These are phyloP conservation scores for Drosophila longiperda DNA, from an alignment of 2,888 invertebrate genomes.

Conservation along the genomic window DNA sequence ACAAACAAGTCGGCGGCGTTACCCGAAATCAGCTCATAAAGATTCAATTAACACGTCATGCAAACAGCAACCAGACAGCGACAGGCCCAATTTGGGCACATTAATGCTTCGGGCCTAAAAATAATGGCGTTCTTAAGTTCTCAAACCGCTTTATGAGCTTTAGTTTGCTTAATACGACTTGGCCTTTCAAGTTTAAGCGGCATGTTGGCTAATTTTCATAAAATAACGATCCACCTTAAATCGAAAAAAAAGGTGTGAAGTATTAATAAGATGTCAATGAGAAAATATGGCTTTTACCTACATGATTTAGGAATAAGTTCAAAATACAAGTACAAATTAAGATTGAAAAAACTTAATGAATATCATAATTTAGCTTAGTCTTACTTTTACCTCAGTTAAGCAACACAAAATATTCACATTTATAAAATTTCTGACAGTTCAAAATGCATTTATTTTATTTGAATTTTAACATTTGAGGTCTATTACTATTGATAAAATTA, in stretches of 20 bases:
- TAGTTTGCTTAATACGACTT: conserved; percentile 30
- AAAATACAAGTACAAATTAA: not conserved
- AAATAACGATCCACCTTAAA: conserved; percentile 77
- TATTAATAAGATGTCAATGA: conserved; percentile 81
- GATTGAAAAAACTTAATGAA: not conserved
- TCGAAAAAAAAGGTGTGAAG: conserved; percentile 77
- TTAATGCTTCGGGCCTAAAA: conserved; percentile 23
- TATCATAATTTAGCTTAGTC: not conserved
- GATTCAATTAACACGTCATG: conserved; percentile 61
- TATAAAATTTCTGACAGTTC: not conserved
- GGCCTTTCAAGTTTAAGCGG: conserved; percentile 41
- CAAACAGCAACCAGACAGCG: conserved; percentile 5
- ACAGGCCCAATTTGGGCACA: conserved; percentile 19
- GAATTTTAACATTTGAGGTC: not conserved
- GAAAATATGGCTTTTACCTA: conserved; percentile 63
- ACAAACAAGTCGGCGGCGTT: conserved; percentile 50
- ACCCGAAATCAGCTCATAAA: conserved; percentile 55
- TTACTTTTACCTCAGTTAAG: not conserved
- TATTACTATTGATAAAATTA: not conserved
- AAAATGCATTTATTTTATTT: not conserved
- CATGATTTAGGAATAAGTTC: conserved; percentile 13
- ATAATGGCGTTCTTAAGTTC: conserved; percentile 43
- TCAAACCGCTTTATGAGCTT: conserved; percentile 47
- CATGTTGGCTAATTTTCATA: conserved; percentile 76
- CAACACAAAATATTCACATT: not conserved